These are phyloP conservation scores for Nemopilema nomurai DNA, from an alignment of 30 jellyfish, hydroid and myxozoan species.

Conservation along the genomic window DNA sequence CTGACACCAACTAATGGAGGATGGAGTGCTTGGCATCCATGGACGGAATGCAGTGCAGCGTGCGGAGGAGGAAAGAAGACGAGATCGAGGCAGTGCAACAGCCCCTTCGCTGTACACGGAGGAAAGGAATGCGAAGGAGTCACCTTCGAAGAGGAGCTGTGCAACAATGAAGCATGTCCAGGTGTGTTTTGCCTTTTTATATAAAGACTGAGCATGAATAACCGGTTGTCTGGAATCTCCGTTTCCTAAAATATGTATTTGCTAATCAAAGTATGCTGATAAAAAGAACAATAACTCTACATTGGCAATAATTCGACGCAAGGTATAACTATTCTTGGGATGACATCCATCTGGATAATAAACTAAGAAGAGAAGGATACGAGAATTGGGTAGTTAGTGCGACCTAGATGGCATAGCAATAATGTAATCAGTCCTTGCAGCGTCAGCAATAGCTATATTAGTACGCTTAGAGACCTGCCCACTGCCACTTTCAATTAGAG, in stretches of 20 bases:
- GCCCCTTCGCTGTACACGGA: constrained; percentile 70
- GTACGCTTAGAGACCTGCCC: no score
- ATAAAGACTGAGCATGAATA: background rate
- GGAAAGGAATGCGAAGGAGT: constrained; percentile 45
- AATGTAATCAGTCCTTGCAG: no score
- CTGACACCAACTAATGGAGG: background rate
- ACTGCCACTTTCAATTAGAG: no score
- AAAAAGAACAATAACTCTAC: no score
- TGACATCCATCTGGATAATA: no score
- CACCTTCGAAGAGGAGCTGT: constrained; percentile 17
- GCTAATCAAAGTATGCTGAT: no score
- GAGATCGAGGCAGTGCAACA: constrained; percentile 59
- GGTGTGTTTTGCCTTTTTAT: background rate
- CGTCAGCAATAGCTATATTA: no score
- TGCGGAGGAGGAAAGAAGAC: constrained; percentile 53
- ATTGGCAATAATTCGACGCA: no score
- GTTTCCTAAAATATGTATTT: background rate
- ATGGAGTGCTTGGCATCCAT: constrained; percentile 11
- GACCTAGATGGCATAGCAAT: no score
- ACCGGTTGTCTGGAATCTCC: background rate
- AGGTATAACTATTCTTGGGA: background rate
- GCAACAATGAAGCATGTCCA: constrained; percentile 22
- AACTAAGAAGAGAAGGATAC: no score
- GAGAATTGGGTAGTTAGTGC: no score
- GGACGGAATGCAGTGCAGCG: constrained; percentile 35